Percentiles rank a stretch among this genome's conserved stretches.
These are phyloP conservation scores for Drosophila persimilis DNA, from an alignment of 1,140 invertebrate genomes.

Conservation along the genomic window DNA sequence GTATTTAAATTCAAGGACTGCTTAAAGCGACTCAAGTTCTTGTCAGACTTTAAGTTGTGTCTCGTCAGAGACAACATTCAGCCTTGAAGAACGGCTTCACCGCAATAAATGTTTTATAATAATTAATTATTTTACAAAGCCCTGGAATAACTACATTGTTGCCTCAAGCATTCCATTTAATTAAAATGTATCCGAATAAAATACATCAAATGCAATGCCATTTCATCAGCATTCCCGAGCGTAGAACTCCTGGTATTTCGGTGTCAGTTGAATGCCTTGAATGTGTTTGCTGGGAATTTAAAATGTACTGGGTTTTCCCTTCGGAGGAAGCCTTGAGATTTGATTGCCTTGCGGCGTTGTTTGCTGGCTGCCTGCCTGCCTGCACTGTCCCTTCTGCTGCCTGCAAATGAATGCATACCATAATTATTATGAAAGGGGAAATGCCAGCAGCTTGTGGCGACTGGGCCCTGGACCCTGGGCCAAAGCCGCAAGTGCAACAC, in stretches of 20 bases:
- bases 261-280: constrained; percentile 13
- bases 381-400: too few species aligned
- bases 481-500: constrained; percentile 39
- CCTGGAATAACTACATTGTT: not conserved
- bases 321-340: not conserved
- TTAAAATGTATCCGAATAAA: constrained; percentile 20
- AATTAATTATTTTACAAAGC: not conserved
- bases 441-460: constrained; percentile 13
- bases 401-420: constrained; percentile 25
- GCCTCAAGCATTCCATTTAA: constrained; percentile 9
- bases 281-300: constrained; percentile 34
- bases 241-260: constrained; percentile 6
- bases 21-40: not conserved
- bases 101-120: constrained; percentile 22
- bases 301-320: constrained; percentile 19
- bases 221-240: constrained; percentile 13
- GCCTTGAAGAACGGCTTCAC: too few species aligned
- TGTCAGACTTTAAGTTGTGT: too few species aligned
- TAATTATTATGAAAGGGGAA: constrained; percentile 22
- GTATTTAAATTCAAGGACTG: not conserved
- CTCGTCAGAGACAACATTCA: too few species aligned
- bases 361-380: too few species aligned
- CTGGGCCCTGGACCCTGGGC: not conserved
- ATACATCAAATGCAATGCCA: constrained; percentile 1
- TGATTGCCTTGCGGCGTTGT: constrained; percentile 27